phyloP scores from a whole-genome alignment of 2,888 invertebrate genomes.

The Drosophila yooni region DNA sequence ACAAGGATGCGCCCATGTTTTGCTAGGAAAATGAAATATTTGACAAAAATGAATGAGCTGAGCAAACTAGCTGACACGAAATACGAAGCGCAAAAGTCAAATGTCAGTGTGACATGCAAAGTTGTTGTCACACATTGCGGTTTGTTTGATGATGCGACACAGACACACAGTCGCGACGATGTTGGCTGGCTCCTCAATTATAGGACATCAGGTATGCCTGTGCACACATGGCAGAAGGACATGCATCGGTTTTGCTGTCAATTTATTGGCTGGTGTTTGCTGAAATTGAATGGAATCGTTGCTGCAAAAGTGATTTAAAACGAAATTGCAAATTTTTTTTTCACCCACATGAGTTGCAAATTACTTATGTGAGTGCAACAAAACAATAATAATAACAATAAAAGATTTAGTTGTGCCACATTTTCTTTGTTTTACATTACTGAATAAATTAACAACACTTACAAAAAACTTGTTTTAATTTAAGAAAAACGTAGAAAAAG shows the following conservation, averaged over 20 bases:
- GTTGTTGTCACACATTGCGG: conserved; percentile 71
- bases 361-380: neutral
- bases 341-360: conserved; percentile 4
- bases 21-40: conserved; percentile 42
- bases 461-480: too few species aligned
- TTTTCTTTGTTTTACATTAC: too few species aligned
- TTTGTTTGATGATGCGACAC: conserved; percentile 45
- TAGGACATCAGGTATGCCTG: neutral
- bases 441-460: too few species aligned
- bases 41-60: conserved; percentile 22
- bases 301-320: conserved; percentile 37
- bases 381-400: neutral
- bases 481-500: too few species aligned
- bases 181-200: neutral
- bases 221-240: neutral
- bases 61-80: conserved; percentile 59
- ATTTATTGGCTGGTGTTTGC: conserved; percentile 75
- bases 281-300: conserved; percentile 67
- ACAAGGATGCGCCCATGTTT: conserved; percentile 19
- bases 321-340: conserved; percentile 52
- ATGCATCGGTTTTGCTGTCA: conserved; percentile 28
- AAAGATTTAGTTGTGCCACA: neutral
- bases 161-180: neutral
- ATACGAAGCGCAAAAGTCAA: conserved; percentile 78
- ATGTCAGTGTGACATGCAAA: conserved; percentile 78